Base-by-base conservation (phyloP, 2,113 vertebrate genomes). In the Mirza zaza region DNA sequence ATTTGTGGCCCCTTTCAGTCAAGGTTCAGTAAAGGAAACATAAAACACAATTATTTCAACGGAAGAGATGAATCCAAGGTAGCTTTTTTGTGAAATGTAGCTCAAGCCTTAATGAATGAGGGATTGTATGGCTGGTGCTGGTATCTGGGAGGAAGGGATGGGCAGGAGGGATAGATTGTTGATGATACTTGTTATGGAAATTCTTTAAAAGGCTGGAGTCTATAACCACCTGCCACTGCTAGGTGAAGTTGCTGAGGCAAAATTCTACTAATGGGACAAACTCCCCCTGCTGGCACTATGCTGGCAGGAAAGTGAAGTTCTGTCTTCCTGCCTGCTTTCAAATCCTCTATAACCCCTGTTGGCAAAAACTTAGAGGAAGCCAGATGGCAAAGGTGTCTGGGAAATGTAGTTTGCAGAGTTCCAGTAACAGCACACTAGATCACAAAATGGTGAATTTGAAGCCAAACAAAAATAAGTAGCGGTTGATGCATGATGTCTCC, bases 361-460 rank as follows among this genome's bases (percentile, higher is more conserved):
- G 11, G 34, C 61, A 93, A 18, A 84, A 61, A 45, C 52, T 77
- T 79, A 89, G 10, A 63, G n/a, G 42, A 68, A 88, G 50, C 9
- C 27, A 18, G 27, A 79, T 71, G 29, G 59, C 42, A 81, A 65
- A 91, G 42, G 8, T 80, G 27, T 45, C 45, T 83, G 50, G 59
- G 20, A 92, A 91, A 79, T 63, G 50, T 27, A 65, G 23, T 96
- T 80, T 79, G 29, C 91, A 71, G 91, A 79, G 42, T 63, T 77
- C 65, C 4, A 61, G 34, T n/a, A 63, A 68, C 11, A 84, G 52
- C 29, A 52, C 9, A 36, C 15, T 25, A 71, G 25, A 83, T 71
- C n/a, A 89, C n/a, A 87, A 55, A 70, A 65, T 23, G 55, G 3
- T 20, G n/a, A 79, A 84, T 86, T 55, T 61, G 59, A 39, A 84